Evolutionary conservation across 1,140 invertebrate genomes (phyloP).

Genomic region (Bombus difficillimus): DNA sequence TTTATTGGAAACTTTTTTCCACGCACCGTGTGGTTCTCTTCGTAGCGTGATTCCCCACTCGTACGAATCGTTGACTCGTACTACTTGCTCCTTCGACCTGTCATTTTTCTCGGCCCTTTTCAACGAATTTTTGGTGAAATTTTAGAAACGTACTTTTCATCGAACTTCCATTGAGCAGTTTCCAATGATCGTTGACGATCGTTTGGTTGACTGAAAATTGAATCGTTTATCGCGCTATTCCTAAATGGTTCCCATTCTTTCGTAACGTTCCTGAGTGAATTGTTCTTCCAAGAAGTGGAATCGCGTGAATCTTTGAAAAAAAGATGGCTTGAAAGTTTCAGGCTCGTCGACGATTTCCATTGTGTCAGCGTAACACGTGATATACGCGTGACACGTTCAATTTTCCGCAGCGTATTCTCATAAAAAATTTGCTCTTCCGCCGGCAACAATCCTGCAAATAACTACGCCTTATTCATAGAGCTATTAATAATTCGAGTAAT

Average conservation of each 20-base stretch:
- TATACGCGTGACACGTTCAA: neutral
- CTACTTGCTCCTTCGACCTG: neutral
- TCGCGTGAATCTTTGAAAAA: neutral
- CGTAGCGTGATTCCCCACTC: no score
- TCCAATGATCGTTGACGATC: no score
- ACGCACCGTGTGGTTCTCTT: neutral
- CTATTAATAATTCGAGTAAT: neutral
- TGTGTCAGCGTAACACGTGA: conserved; percentile 8
- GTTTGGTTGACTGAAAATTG: neutral
- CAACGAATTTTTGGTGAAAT: neutral
- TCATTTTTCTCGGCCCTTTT: no score
- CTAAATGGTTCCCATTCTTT: neutral
- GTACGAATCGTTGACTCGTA: conserved; percentile 20
- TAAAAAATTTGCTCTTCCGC: no score
- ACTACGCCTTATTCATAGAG: neutral
- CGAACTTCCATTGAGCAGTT: neutral
- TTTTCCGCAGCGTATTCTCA: neutral
- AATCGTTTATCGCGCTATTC: no score
- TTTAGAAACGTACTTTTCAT: neutral
- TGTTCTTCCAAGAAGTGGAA: neutral
- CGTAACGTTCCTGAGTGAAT: neutral
- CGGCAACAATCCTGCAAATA: neutral
- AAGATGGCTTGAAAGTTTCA: neutral
- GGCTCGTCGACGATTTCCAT: neutral
- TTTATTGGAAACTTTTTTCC: neutral